A percentile compares a stretch with the other conserved stretches of the same genome.
phyloP scores from a whole-genome alignment of 2,888 invertebrate genomes.

The Cerceris rybyensis region DNA sequence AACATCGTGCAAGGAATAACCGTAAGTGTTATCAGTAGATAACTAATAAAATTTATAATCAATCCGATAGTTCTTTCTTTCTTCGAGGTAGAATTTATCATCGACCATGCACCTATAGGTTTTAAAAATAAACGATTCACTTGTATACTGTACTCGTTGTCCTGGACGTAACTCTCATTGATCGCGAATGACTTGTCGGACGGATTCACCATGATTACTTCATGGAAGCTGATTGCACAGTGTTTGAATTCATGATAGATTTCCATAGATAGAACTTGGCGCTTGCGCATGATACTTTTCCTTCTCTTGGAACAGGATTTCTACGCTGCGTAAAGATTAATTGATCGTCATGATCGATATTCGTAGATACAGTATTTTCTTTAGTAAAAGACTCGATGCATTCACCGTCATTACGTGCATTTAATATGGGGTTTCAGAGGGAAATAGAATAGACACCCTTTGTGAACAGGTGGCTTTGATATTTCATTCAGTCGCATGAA shows the following conservation, averaged over 20 bases:
- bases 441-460: constrained; percentile 27
- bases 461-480: too few relatives aligned
- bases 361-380: too few relatives aligned
- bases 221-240: too few relatives aligned
- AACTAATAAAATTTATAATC: constrained; percentile 24
- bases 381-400: too few relatives aligned
- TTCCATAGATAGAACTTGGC: too few relatives aligned
- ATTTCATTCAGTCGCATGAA: too few relatives aligned
- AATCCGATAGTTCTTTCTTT: not conserved
- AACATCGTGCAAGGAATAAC: constrained; percentile 55
- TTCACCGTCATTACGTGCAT: too few relatives aligned
- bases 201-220: constrained; percentile 10
- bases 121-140: constrained; percentile 70
- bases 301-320: too few relatives aligned
- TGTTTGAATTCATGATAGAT: too few relatives aligned
- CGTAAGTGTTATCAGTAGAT: constrained; percentile 47
- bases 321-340: too few relatives aligned
- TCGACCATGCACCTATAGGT: constrained; percentile 70
- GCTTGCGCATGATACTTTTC: not conserved
- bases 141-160: constrained; percentile 63
- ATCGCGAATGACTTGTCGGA: not conserved
- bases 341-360: too few relatives aligned
- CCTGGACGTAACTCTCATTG: not conserved
- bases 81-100: not conserved
- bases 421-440: too few relatives aligned